phyloP scores from a whole-genome alignment of 2,888 invertebrate species.

The Erannis defoliaria region DNA sequence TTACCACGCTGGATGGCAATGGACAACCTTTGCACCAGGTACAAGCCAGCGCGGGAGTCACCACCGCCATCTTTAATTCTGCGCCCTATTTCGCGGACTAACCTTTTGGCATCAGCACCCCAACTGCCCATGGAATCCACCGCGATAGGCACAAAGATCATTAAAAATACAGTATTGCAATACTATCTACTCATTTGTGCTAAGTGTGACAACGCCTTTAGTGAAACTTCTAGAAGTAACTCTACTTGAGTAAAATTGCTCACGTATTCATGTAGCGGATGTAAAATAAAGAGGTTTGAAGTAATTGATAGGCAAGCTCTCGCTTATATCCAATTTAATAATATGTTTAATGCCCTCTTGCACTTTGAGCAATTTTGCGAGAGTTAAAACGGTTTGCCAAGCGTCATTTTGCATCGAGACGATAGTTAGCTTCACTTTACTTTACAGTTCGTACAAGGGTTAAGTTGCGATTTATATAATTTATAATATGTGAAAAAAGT shows the following conservation, averaged over 20 bases:
- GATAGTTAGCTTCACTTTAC: slow-evolving; percentile 62
- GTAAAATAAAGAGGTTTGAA: slow-evolving; percentile 46
- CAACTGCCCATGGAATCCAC: too few species aligned
- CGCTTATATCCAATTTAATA: slow-evolving; percentile 41
- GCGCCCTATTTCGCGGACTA: too few species aligned
- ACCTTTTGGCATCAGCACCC: too few species aligned
- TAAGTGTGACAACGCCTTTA: background rate
- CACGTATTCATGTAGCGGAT: slow-evolving; percentile 41
- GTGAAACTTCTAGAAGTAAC: slow-evolving; percentile 20
- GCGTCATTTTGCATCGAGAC: slow-evolving; percentile 52
- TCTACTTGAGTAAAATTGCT: slow-evolving; percentile 28
- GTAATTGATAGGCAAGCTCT: slow-evolving; percentile 47
- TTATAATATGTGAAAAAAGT: slow-evolving; percentile 65
- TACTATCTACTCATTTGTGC: background rate
- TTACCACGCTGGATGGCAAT: too few species aligned
- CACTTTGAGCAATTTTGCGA: slow-evolving; percentile 37
- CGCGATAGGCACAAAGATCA: too few species aligned
- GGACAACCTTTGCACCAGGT: too few species aligned
- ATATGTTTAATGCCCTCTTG: slow-evolving; percentile 42
- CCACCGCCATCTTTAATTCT: too few species aligned
- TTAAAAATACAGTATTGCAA: too few species aligned
- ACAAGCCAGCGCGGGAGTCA: too few species aligned
- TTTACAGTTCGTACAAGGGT: slow-evolving; percentile 46
- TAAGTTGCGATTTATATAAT: slow-evolving; percentile 48
- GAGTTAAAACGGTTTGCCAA: slow-evolving; percentile 51